A percentile compares a stretch with the other conserved stretches of the same genome.
These are phyloP conservation scores for Montipora efflorescens DNA, from an alignment of 64 coral and sea anemone species.

Conservation along the genomic window DNA sequence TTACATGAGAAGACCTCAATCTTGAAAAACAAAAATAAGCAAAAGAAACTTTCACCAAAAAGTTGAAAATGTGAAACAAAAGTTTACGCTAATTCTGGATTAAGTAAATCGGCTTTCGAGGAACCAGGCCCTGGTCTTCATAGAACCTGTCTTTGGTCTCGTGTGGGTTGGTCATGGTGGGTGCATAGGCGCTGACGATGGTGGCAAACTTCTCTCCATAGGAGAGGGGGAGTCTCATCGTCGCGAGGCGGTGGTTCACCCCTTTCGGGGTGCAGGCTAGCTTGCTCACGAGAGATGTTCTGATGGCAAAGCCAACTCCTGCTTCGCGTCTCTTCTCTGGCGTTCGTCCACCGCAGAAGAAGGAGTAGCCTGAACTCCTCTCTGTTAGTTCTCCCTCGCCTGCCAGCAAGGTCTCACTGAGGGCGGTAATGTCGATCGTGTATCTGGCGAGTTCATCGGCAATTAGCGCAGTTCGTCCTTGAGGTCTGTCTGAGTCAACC, in stretches of 20 bases:
- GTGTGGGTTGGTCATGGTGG: neutral
- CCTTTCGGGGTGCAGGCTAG: neutral
- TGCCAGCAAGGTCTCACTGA: neutral
- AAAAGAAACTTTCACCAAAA: no score
- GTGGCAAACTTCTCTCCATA: constrained; percentile 15
- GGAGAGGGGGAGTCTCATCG: neutral
- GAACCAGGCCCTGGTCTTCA: neutral
- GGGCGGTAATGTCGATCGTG: neutral
- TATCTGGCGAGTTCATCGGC: constrained; percentile 19
- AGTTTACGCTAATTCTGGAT: no score
- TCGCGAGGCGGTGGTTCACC: neutral
- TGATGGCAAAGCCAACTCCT: neutral
- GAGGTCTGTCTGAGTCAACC: constrained; percentile 3
- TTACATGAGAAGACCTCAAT: no score
- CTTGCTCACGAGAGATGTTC: neutral
- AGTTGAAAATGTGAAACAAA: no score
- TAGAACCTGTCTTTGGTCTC: neutral
- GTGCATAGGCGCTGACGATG: constrained; percentile 4
- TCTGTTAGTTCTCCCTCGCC: neutral
- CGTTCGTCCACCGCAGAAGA: neutral
- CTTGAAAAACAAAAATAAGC: no score
- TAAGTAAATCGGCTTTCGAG: neutral
- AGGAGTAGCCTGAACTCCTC: neutral
- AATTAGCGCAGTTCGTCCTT: constrained; percentile 36
- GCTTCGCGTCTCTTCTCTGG: neutral